These are phyloP conservation scores for Trigoniulus corallinus DNA, from an alignment of 1,140 invertebrate genomes.

Conservation along the genomic window DNA sequence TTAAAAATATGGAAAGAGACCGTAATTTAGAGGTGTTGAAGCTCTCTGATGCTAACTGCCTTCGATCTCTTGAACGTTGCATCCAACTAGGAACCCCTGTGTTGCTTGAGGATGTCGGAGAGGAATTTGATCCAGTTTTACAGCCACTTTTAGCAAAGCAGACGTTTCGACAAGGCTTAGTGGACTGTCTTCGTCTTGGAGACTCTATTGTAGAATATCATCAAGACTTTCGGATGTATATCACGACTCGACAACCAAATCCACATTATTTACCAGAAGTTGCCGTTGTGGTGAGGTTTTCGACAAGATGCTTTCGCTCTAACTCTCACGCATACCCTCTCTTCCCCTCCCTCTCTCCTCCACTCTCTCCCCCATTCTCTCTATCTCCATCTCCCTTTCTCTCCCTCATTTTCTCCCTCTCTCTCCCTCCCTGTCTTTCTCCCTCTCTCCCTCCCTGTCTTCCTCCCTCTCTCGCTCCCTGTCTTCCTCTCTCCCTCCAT, in stretches of 20 bases:
- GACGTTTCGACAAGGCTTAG: slow-evolving; percentile 59
- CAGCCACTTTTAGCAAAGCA: slow-evolving; percentile 65
- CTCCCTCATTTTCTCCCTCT: too few species aligned
- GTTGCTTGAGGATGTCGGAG: slow-evolving; percentile 65
- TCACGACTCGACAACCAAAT: slow-evolving; percentile 35
- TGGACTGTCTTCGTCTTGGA: slow-evolving; percentile 64
- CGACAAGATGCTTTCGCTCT: background rate
- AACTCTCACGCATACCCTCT: too few species aligned
- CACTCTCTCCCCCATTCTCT: too few species aligned
- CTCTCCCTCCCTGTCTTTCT: too few species aligned
- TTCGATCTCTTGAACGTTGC: slow-evolving; percentile 54
- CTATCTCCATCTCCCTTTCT: too few species aligned
- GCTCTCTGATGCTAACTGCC: slow-evolving; percentile 64
- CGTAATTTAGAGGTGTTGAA: slow-evolving; percentile 69
- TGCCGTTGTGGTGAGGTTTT: slow-evolving; percentile 26
- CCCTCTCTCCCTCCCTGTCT: too few species aligned
- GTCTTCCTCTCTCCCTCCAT: too few species aligned
- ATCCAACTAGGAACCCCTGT: slow-evolving; percentile 68
- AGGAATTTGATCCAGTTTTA: slow-evolving; percentile 68
- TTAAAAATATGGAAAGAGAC: slow-evolving; percentile 80
- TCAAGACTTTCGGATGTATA: slow-evolving; percentile 32
- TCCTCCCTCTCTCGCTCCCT: too few species aligned
- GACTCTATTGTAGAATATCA: slow-evolving; percentile 49
- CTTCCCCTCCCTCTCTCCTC: too few species aligned
- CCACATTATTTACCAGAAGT: slow-evolving; percentile 36